These are phyloP conservation scores for Himalopsyche phryganea DNA, from an alignment of 1,140 invertebrate species.

Conservation along the genomic window DNA sequence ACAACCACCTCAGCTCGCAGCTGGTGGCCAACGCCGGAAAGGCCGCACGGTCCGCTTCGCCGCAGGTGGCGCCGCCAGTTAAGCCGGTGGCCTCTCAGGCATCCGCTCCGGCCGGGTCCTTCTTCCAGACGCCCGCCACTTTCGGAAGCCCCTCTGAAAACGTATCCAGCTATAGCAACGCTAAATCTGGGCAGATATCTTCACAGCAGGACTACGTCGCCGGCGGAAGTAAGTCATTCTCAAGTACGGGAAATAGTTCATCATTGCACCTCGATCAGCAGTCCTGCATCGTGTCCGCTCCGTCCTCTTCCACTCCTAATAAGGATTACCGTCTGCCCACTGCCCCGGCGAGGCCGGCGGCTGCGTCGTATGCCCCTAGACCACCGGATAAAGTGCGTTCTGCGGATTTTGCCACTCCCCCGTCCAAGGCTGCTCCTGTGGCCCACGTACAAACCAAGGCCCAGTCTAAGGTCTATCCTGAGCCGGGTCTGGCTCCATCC, in stretches of 20 bases:
- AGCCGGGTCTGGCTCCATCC: constrained; percentile 45
- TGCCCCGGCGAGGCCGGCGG: constrained; percentile 42
- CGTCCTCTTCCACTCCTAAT: constrained; percentile 46
- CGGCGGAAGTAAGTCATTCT: constrained; percentile 56
- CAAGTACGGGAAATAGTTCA: constrained; percentile 52
- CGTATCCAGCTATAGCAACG: constrained; percentile 49
- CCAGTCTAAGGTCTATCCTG: constrained; percentile 66
- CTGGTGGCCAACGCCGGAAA: constrained; percentile 52
- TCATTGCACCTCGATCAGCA: constrained; percentile 56
- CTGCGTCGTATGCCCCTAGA: constrained; percentile 52
- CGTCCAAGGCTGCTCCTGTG: constrained; percentile 48
- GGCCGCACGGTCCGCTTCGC: constrained; percentile 49
- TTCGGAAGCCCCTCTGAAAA: constrained; percentile 55
- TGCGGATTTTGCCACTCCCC: constrained; percentile 52
- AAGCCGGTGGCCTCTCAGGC: constrained; percentile 56
- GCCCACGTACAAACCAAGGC: constrained; percentile 63
- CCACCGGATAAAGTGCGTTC: constrained; percentile 45
- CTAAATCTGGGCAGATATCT: constrained; percentile 54
- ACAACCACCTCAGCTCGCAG: constrained; percentile 61
- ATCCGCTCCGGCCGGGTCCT: constrained; percentile 45
- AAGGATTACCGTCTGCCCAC: constrained; percentile 61
- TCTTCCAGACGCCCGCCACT: constrained; percentile 60
- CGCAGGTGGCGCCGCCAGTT: constrained; percentile 54
- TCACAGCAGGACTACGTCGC: constrained; percentile 51
- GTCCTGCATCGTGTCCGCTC: constrained; percentile 67